phyloP scores from a whole-genome alignment of 2,888 invertebrate species.

The Plagodis pulveraria region DNA sequence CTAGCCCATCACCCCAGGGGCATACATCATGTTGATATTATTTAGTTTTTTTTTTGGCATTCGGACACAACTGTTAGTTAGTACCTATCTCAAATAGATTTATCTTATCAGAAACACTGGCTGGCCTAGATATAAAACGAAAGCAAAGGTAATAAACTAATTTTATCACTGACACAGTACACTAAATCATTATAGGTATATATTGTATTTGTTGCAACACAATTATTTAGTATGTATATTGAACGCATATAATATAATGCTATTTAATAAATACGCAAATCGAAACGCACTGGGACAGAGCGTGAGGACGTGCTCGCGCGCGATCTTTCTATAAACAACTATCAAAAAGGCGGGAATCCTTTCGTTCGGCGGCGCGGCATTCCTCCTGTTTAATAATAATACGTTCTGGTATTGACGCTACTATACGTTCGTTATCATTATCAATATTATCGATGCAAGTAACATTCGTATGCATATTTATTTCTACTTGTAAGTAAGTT shows the following conservation, averaged over 20 bases:
- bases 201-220: conserved; percentile 4
- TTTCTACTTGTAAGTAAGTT: too few species aligned
- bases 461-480: too few species aligned
- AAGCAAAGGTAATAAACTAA: conserved; percentile 41
- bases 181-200: conserved; percentile 40
- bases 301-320: conserved; percentile 42
- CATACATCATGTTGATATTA: too few species aligned
- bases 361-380: too few species aligned
- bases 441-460: too few species aligned
- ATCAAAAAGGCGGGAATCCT: conserved; percentile 58
- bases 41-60: too few species aligned
- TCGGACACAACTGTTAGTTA: too few species aligned
- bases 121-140: conserved; percentile 46
- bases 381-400: too few species aligned
- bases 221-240: neutral
- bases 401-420: too few species aligned
- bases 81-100: conserved; percentile 1
- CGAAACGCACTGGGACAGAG: conserved; percentile 17
- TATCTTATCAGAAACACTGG: conserved; percentile 49
- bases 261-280: conserved; percentile 11
- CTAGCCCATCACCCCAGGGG: too few species aligned
- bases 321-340: conserved; percentile 50
- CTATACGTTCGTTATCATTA: too few species aligned
- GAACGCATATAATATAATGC: neutral
- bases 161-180: conserved; percentile 56